Percentiles rank a stretch among this genome's conserved stretches.
Evolutionary conservation across 1,140 invertebrate genomes (phyloP).

Genomic region (Coenobita brevimanus): DNA sequence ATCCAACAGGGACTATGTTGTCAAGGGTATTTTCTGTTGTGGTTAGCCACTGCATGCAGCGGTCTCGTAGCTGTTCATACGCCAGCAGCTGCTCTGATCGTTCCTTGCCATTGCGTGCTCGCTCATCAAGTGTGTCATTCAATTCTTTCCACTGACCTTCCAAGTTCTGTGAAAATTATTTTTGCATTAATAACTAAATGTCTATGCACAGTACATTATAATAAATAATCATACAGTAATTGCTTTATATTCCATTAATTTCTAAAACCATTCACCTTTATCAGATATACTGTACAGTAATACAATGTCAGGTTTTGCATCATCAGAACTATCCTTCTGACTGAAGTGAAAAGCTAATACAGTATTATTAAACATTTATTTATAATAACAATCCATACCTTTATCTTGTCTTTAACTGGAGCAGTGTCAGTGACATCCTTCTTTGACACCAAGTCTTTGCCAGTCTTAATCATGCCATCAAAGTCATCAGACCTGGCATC

Average conservation of each 20-base stretch:
- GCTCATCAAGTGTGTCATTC: conserved; percentile 83
- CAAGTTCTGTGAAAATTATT: conserved; percentile 79
- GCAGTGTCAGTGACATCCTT: conserved; percentile 92
- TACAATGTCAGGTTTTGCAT: no score
- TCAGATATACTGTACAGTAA: no score
- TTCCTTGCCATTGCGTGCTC: conserved; percentile 85
- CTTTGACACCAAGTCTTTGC: conserved; percentile 88
- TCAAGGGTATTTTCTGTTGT: conserved; percentile 83
- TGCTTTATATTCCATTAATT: no score
- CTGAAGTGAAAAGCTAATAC: no score
- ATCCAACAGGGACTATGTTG: conserved; percentile 85
- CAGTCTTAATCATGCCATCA: conserved; percentile 85
- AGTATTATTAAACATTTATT: no score
- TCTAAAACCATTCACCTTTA: not conserved
- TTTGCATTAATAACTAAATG: not conserved
- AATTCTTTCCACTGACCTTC: conserved; percentile 92
- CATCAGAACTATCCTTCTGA: no score
- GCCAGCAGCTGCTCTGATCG: conserved; percentile 87
- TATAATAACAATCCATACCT: conserved; percentile 75
- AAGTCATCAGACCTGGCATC: conserved; percentile 79
- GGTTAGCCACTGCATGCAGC: conserved; percentile 90
- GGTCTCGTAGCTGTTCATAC: conserved; percentile 88
- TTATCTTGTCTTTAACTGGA: conserved; percentile 88
- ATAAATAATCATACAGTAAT: no score
- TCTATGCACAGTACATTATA: not conserved